Conservation (phyloP, 2,113 vertebrate genomes). For the Periophthalmodon schlosseri region DNA sequence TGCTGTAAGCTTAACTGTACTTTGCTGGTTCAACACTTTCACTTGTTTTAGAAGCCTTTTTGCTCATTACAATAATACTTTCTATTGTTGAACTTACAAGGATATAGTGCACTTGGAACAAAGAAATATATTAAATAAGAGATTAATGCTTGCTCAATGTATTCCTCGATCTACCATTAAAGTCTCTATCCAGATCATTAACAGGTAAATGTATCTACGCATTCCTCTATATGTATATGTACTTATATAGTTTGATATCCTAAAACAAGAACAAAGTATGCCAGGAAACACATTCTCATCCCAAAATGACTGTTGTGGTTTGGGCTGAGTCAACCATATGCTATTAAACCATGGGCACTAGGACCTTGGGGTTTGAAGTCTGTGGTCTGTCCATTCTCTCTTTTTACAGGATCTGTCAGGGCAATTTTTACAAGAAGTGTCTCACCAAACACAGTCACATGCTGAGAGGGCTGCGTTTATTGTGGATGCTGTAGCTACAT, state of each 20-base stretch:
- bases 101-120: too few species aligned
- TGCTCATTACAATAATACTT: neutral
- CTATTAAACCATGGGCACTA: neutral
- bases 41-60: neutral
- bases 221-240: neutral
- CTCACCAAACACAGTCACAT: neutral
- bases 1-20: neutral
- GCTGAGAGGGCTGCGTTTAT: neutral
- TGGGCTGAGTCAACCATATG: neutral
- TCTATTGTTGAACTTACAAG: neutral
- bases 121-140: too few species aligned
- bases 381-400: neutral
- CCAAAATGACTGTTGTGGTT: neutral
- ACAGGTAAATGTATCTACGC: too few species aligned
- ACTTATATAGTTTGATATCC: too few species aligned
- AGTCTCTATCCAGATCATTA: too few species aligned
- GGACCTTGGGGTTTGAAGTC: neutral
- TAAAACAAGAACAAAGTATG: too few species aligned
- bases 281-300: neutral
- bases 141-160: too few species aligned
- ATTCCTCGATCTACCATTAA: too few species aligned
- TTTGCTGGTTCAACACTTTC: constrained; percentile 11
- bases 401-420: neutral
- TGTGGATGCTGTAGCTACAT: constrained; percentile 1
- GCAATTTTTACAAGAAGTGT: neutral